Percentiles rank a stretch among this genome's conserved stretches.
phyloP scores from a whole-genome alignment of 2,888 invertebrate species.

The Caenorhabditis plicata region DNA sequence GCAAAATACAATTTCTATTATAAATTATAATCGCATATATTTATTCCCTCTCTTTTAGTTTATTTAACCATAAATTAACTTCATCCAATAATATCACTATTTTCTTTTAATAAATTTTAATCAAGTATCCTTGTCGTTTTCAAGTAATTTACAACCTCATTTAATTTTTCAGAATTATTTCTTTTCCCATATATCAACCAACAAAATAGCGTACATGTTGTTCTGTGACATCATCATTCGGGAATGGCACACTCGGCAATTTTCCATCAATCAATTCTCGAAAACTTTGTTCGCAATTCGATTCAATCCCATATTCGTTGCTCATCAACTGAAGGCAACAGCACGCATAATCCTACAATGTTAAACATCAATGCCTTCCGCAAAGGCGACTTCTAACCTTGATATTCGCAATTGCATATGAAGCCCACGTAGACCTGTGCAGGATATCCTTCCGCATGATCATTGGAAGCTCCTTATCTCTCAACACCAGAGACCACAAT shows the following conservation, averaged over 20 bases:
- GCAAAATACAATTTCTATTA: too few relatives aligned
- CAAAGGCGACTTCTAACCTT: too few relatives aligned
- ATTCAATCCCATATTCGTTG: constrained; percentile 8
- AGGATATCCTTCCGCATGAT: constrained; percentile 28
- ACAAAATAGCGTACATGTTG: constrained; percentile 9
- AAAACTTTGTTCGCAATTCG: constrained; percentile 7
- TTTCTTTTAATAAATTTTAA: too few relatives aligned
- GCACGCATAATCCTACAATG: constrained; percentile 25
- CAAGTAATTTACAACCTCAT: too few relatives aligned
- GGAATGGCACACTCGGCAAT: constrained; percentile 16
- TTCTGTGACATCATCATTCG: constrained; percentile 11
- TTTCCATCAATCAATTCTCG: constrained; percentile 4
- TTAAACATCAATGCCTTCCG: too few relatives aligned
- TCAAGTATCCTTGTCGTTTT: too few relatives aligned
- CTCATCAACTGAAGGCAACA: constrained; percentile 33
- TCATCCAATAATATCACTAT: too few relatives aligned
- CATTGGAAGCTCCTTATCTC: constrained; percentile 29
- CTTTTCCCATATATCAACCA: too few relatives aligned
- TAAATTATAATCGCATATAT: too few relatives aligned
- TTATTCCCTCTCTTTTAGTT: too few relatives aligned
- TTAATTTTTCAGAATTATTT: too few relatives aligned
- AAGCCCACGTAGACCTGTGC: constrained; percentile 36
- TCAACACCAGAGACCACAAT: constrained; percentile 31
- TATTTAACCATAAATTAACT: too few relatives aligned
- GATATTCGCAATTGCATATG: constrained; percentile 24